These are phyloP conservation scores for Polypterus senegalus DNA, from an alignment of 2,113 vertebrate species.

Conservation along the genomic window DNA sequence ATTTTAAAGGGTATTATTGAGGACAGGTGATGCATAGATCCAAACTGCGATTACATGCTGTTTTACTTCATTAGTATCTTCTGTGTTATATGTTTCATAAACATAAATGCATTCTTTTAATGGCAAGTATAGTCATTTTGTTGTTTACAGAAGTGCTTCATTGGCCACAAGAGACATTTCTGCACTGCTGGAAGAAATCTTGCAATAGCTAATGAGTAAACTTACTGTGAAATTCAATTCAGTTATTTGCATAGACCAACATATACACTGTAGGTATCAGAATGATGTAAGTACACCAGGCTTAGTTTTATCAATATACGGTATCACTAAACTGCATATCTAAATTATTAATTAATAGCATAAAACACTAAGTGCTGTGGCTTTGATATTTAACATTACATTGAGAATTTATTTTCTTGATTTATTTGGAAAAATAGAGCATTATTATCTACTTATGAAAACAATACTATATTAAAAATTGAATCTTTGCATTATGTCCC, in stretches of 20 bases:
- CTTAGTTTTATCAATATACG: too few relatives aligned
- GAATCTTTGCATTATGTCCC: too few relatives aligned
- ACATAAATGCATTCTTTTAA: constrained; percentile 12
- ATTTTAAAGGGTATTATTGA: constrained; percentile 12
- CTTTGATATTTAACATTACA: too few relatives aligned
- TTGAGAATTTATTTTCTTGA: too few relatives aligned
- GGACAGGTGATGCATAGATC: constrained; percentile 9
- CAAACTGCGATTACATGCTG: constrained; percentile 5
- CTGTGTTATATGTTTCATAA: constrained; percentile 15
- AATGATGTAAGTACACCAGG: too few relatives aligned
- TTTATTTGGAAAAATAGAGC: too few relatives aligned
- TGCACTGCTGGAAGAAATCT: constrained; percentile 8
- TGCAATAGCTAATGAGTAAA: constrained; percentile 12
- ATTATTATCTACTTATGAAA: too few relatives aligned
- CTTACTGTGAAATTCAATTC: not conserved
- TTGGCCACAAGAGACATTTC: not conserved
- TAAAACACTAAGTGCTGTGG: too few relatives aligned
- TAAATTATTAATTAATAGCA: too few relatives aligned
- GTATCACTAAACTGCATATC: too few relatives aligned
- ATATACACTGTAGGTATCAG: too few relatives aligned
- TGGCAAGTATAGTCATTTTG: constrained; percentile 7
- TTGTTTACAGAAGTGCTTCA: constrained; percentile 4
- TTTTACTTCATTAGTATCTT: constrained; percentile 16
- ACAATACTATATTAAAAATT: too few relatives aligned
- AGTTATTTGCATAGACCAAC: constrained; percentile 10